Evolutionary conservation across 2,113 vertebrate genomes (phyloP).

Genomic region (Rhineura floridana): DNA sequence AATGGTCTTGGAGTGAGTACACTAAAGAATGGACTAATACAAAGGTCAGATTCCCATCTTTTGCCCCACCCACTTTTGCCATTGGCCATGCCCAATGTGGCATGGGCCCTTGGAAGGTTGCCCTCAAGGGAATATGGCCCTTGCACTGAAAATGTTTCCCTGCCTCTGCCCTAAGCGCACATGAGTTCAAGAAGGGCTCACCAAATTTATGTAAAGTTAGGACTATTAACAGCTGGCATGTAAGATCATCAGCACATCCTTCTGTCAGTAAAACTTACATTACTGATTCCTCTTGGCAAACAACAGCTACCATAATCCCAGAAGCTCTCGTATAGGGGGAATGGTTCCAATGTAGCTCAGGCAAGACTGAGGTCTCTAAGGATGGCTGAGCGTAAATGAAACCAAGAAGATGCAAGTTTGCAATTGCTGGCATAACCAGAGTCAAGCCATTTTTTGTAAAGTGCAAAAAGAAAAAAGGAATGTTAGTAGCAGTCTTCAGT

Average conservation of each 20-base stretch:
- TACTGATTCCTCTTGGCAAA: neutral
- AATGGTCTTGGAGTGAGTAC: too few species aligned
- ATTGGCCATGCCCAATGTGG: too few species aligned
- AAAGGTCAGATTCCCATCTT: too few species aligned
- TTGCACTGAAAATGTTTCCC: too few species aligned
- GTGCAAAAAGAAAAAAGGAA: conserved; percentile 48
- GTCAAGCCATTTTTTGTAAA: neutral
- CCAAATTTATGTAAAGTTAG: neutral
- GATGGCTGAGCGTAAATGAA: neutral
- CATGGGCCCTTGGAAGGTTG: too few species aligned
- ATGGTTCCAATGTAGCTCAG: neutral
- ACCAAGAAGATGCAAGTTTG: neutral
- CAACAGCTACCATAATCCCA: neutral
- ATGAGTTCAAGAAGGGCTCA: neutral
- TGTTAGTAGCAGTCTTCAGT: conserved; percentile 52
- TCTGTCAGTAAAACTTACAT: neutral
- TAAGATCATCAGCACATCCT: neutral
- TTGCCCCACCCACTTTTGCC: too few species aligned
- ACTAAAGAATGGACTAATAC: too few species aligned
- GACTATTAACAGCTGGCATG: neutral
- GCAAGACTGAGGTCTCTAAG: neutral
- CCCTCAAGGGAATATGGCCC: too few species aligned
- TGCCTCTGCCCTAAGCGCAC: neutral
- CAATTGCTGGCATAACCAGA: neutral
- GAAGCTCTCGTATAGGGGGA: neutral